Percentiles rank a stretch among this genome's conserved stretches.
These are phyloP conservation scores for Apantesis nais DNA, from an alignment of 2,888 invertebrate species.

Conservation along the genomic window DNA sequence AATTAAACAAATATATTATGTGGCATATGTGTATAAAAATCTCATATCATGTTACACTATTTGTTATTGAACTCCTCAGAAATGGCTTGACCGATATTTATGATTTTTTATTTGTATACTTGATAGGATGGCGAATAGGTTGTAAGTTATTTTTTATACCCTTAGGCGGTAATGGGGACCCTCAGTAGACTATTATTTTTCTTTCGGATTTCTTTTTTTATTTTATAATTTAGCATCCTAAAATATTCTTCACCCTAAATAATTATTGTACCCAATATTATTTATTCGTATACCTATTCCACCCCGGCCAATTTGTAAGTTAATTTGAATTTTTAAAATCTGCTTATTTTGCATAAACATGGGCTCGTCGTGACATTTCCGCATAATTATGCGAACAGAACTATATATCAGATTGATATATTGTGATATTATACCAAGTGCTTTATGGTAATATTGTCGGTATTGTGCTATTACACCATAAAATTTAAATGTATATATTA, in stretches of 20 bases:
- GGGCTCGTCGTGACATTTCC: slow-evolving; percentile 67
- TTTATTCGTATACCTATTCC: slow-evolving; percentile 23
- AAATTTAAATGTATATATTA: slow-evolving; percentile 61
- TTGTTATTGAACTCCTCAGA: too few species aligned
- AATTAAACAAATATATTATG: too few species aligned
- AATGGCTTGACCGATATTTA: too few species aligned
- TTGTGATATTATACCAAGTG: slow-evolving; percentile 77
- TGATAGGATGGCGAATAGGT: too few species aligned
- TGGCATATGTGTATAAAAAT: too few species aligned
- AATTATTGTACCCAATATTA: neutral
- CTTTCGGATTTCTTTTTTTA: too few species aligned
- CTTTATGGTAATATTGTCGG: slow-evolving; percentile 50
- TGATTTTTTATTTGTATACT: too few species aligned
- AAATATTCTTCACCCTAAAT: neutral
- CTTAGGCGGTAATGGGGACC: too few species aligned
- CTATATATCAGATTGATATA: slow-evolving; percentile 71
- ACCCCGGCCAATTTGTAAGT: slow-evolving; percentile 60
- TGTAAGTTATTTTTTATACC: too few species aligned
- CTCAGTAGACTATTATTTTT: too few species aligned
- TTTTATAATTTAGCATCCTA: too few species aligned
- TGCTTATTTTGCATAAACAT: slow-evolving; percentile 78
- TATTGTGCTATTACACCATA: slow-evolving; percentile 61
- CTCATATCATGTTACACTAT: too few species aligned
- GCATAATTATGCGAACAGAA: slow-evolving; percentile 61
- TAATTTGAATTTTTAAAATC: slow-evolving; percentile 62